A percentile compares a stretch with the other conserved stretches of the same genome.
Conservation (phyloP, 1,140 invertebrate genomes). For the Diprion similis region DNA sequence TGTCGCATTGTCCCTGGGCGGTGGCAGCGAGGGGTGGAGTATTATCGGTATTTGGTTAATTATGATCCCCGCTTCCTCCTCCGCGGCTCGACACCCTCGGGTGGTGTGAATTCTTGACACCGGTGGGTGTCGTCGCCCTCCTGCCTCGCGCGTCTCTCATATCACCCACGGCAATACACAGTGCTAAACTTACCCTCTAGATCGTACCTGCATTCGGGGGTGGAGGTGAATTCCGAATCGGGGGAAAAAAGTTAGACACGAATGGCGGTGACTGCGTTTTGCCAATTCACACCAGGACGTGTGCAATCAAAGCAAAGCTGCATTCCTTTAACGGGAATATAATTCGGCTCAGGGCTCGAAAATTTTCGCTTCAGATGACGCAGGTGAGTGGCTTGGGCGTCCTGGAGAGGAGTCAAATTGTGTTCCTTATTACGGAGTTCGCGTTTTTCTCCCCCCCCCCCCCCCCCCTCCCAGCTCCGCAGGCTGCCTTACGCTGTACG, state of each 20-base stretch:
- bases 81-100: background rate
- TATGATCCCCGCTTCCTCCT: constrained; percentile 11
- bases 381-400: background rate
- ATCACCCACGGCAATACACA: constrained; percentile 11
- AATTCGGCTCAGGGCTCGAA: background rate
- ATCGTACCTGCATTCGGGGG: too few species aligned
- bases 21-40: background rate
- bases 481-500: background rate
- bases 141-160: constrained; percentile 10
- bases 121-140: constrained; percentile 15
- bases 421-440: background rate
- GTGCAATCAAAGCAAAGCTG: too few species aligned
- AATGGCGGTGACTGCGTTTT: too few species aligned
- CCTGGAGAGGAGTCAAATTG: background rate
- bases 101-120: constrained; percentile 19
- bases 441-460: background rate
- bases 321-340: too few species aligned
- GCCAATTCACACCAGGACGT: too few species aligned
- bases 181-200: background rate
- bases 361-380: background rate
- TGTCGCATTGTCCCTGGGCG: background rate
- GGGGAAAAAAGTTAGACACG: too few species aligned
- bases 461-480: too few species aligned
- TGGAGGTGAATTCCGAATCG: too few species aligned
- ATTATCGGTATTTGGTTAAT: constrained; percentile 21